Conservation (phyloP, 2,113 vertebrate genomes). For the Dipodomys merriami region DNA sequence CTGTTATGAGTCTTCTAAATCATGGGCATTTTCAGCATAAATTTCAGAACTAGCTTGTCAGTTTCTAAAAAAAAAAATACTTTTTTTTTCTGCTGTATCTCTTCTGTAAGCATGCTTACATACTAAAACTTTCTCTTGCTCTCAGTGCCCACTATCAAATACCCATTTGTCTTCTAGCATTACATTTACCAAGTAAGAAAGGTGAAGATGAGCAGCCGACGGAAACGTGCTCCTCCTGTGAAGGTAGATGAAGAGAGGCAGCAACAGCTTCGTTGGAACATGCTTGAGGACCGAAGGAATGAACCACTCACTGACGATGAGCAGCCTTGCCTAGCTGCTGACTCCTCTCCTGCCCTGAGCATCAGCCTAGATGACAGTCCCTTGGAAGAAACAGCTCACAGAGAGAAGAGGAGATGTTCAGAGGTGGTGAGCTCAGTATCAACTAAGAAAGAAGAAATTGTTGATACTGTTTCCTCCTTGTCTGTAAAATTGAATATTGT, state of each 20-base stretch:
- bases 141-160: slow-evolving; percentile 4
- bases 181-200: slow-evolving; percentile 10
- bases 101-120: not conserved
- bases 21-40: not conserved
- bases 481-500: slow-evolving; percentile 86
- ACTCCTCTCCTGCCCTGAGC: slow-evolving; percentile 77
- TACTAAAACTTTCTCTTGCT: not conserved
- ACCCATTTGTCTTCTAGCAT: slow-evolving; percentile 55
- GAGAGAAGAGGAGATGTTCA: slow-evolving; percentile 57
- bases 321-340: slow-evolving; percentile 73
- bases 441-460: slow-evolving; percentile 76
- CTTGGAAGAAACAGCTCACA: slow-evolving; percentile 72
- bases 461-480: slow-evolving; percentile 72
- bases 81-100: not conserved
- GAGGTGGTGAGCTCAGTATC: slow-evolving; percentile 63
- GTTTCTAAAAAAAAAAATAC: not conserved
- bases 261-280: slow-evolving; percentile 93
- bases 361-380: slow-evolving; percentile 73
- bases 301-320: slow-evolving; percentile 83
- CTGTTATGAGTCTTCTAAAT: not conserved
- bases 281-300: slow-evolving; percentile 92
- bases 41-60: not conserved
- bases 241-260: slow-evolving; percentile 93
- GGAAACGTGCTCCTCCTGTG: slow-evolving; percentile 92
- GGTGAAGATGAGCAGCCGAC: slow-evolving; percentile 92